Evolutionary conservation across 1,140 invertebrate genomes (phyloP).

Genomic region (Microplitis demolitor): DNA sequence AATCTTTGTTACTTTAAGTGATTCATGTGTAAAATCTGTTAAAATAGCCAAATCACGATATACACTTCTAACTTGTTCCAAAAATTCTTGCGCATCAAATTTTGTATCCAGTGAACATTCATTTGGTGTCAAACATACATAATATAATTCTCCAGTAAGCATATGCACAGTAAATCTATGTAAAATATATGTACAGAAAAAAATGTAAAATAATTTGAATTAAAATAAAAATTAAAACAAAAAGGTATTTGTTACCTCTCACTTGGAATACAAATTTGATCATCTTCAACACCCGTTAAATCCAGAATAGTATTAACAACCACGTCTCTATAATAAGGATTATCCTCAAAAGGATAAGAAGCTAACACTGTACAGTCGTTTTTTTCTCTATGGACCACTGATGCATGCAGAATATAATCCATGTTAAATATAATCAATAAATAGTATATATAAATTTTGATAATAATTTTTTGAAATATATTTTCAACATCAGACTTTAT

Average conservation of each 20-base stretch:
- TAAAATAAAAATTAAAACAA: too few relatives aligned
- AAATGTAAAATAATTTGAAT: background rate
- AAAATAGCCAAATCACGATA: constrained; percentile 47
- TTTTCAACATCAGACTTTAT: too few relatives aligned
- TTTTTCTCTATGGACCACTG: constrained; percentile 41
- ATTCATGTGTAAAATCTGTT: constrained; percentile 41
- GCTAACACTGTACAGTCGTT: constrained; percentile 39
- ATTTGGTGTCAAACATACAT: constrained; percentile 41
- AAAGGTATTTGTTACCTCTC: constrained; percentile 38
- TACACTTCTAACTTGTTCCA: constrained; percentile 39
- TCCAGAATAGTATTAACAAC: constrained; percentile 33
- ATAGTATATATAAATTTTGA: background rate
- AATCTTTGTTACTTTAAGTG: constrained; percentile 28
- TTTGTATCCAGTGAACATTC: constrained; percentile 29
- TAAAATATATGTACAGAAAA: background rate
- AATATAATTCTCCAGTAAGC: constrained; percentile 41
- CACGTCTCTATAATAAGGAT: constrained; percentile 30
- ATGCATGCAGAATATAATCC: constrained; percentile 35
- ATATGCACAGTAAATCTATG: constrained; percentile 43
- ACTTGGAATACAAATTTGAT: constrained; percentile 40
- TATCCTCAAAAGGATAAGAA: constrained; percentile 34
- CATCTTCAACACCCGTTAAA: constrained; percentile 35
- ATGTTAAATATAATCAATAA: too few relatives aligned
- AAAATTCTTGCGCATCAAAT: constrained; percentile 38
- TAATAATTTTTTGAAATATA: background rate